These are phyloP conservation scores for Tiphia femorata DNA, from an alignment of 2,888 invertebrate genomes.

Conservation along the genomic window DNA sequence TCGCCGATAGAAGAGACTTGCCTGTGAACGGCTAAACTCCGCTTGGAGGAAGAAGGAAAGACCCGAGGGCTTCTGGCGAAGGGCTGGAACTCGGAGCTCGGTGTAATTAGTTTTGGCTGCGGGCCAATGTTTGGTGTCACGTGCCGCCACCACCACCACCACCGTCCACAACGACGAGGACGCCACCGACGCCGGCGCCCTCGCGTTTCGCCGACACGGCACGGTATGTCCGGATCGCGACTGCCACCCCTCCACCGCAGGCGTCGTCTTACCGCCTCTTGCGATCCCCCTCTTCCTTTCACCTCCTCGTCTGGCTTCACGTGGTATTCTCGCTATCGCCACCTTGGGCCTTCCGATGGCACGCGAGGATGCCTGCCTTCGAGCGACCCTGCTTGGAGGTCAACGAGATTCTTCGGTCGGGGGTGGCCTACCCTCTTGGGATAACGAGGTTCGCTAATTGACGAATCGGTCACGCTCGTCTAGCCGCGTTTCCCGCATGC, in stretches of 20 bases:
- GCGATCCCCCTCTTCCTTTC: conserved; percentile 17
- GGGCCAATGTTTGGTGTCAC: conserved; percentile 50
- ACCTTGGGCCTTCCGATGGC: not conserved
- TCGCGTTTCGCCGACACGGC: conserved; percentile 29
- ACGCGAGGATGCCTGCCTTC: not conserved
- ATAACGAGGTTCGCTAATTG: too few species aligned
- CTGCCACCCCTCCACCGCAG: conserved; percentile 14
- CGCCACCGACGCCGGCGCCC: not conserved
- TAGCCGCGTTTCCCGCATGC: too few species aligned
- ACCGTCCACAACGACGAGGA: not conserved
- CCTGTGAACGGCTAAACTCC: not conserved
- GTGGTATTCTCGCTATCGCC: conserved; percentile 7
- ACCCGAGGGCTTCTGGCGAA: not conserved
- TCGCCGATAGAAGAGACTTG: not conserved
- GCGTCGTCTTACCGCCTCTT: conserved; percentile 17
- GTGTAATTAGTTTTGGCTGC: conserved; percentile 52
- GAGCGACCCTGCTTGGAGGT: not conserved
- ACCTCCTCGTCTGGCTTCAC: conserved; percentile 13
- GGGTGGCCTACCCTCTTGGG: not conserved
- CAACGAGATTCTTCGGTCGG: not conserved
- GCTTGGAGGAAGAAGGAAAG: conserved; percentile 1
- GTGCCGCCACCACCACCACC: conserved; percentile 29
- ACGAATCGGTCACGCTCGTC: too few species aligned
- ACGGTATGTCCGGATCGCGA: conserved; percentile 44
- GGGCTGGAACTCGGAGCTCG: conserved; percentile 7